Evolutionary conservation across 1,140 invertebrate genomes (phyloP), one percentile per base, ranked within the genome.

Genomic region (Drosophila busckii): DNA sequence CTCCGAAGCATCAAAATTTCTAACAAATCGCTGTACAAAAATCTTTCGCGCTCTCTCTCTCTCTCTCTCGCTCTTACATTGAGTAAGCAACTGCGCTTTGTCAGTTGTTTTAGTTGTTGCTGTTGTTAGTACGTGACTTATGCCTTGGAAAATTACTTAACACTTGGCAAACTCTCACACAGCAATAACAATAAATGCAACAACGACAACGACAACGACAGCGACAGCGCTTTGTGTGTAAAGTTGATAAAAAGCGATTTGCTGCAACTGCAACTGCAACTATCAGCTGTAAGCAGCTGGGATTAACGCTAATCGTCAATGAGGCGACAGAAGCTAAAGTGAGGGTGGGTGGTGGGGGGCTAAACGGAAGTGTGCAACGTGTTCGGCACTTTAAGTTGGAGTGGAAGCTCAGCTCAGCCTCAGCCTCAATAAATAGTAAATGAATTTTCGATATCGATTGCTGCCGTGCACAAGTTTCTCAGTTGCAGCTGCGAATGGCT

Each of bases 81-180:
- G 65, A 35, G 25, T 28, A 53, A 56, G 49, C 56, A 73, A 56
- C 34, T 32, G 35, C 20, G 32, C 44, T 63, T 41, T n/a, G n/a
- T n/a, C n/a, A n/a, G 35, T 52, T 48, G 41, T 48, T 28, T 25
- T 17, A 16, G 25, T 16, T 31, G 26, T 46, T 48, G 32, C 32
- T 49, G 28, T 32, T 23, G 40, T 29, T 37, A 50, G 64, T 80
- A 80, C 75, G 75, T 80, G 73, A 80, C 73, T 80, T 80, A 55
- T 80, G 75, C 54, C 32, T 64, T 31, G 58, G 17, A 68, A 58
- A 64, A 73, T 80, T 60, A 82, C 73, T 80, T 80, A 82, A 73
- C 73, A 78, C 58, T 59, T 2, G 44, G 65, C 45, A 52, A 61
- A 13, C 48, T 25, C 44, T 42, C 15, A 8, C 49, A 29, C 26